Evolutionary conservation across 2,888 invertebrate genomes (phyloP), one percentile per base, ranked within the genome.

Genomic region (Fissipunctia ypsillon): DNA sequence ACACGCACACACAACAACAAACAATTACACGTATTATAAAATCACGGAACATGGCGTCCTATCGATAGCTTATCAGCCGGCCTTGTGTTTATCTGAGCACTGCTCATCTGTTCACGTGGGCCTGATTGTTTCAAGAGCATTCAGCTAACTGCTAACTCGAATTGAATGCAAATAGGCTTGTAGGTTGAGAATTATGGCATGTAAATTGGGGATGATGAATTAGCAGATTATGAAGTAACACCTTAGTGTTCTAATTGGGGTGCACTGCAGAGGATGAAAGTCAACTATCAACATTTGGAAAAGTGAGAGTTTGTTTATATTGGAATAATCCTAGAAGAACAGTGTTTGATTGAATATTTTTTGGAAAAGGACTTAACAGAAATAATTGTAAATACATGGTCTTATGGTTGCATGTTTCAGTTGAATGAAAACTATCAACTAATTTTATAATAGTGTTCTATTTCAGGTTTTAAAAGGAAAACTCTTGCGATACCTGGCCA

Each of bases 51-150:
- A 71, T 60, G 64, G 56, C 61, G 60, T 45, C 61, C 56, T 67
- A 84, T 79, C 65, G 79, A 83, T 86, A 83, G 12, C 73, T 81
- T 86, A 84, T 86, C 84, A 76, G 56, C 52, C 67, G 78, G 57
- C 84, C 83, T 86, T 86, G 84, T 61, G 35, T 50, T 66, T 80
- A 84, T 85, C 79, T 81, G 73, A 69, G 61, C 70, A 65, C 61
- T 76, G 76, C 80, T 78, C 83, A 80, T 84, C 82, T 71, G 64
- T 54, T 78, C 73, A 80, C 80, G 78, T 80, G 63, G 77, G 38
- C 41, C 35, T 66, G 69, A 64, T 71, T 78, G 69, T 74, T 80
- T 81, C 81, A 82, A 82, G 81, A 81, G 71, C 78, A 78, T 69
- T 28, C 57, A 73, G 45, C 35, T 50, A 74, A 48, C 66, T 69